A percentile compares a stretch with the other conserved stretches of the same genome.
Conservation (phyloP, 1,140 invertebrate genomes). For the Andricus grossulariae region DNA sequence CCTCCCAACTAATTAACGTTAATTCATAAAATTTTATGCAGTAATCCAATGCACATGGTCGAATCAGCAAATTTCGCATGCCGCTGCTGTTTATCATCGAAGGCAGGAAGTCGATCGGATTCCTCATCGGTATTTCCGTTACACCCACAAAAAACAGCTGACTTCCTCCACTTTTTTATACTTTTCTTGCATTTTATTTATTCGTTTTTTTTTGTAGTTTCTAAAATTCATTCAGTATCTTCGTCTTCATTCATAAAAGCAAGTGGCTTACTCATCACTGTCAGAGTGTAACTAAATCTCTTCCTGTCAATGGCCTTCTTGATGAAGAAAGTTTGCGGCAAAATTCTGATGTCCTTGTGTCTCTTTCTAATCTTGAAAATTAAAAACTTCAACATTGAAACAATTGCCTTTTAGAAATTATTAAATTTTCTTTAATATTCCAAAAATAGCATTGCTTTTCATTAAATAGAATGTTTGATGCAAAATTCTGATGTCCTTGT, state of each 20-base stretch:
- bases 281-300: not conserved
- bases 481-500: not conserved
- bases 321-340: not conserved
- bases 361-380: no score
- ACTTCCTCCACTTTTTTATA: not conserved
- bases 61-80: constrained; percentile 6
- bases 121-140: not conserved
- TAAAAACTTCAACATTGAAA: no score
- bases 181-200: not conserved
- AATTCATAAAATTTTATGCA: constrained; percentile 21
- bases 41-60: constrained; percentile 14
- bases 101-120: constrained; percentile 12
- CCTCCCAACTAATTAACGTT: constrained; percentile 19
- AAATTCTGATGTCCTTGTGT: not conserved
- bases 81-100: constrained; percentile 4
- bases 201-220: not conserved
- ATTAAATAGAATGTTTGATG: not conserved
- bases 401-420: no score
- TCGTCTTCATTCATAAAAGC: not conserved
- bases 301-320: constrained; percentile 5
- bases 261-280: not conserved
- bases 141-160: not conserved
- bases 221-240: not conserved
- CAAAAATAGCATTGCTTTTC: no score
- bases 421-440: no score